These are phyloP conservation scores for Aphis gossypii DNA, from an alignment of 1,140 invertebrate genomes.

Conservation along the genomic window DNA sequence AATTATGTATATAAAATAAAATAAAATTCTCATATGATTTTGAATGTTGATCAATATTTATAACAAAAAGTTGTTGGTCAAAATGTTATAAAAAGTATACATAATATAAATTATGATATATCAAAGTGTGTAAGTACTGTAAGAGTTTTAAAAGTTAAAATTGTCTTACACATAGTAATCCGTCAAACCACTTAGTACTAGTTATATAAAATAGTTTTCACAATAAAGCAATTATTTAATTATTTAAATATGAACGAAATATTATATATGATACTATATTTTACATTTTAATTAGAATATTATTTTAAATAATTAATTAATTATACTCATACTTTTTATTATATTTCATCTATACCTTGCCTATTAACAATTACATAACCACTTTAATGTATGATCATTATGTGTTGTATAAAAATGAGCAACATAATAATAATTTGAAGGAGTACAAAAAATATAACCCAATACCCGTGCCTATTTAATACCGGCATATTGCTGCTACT, in stretches of 20 bases:
- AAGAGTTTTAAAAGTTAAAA: too few species aligned
- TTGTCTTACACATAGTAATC: too few species aligned
- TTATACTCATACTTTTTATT: background rate
- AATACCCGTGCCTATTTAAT: conserved; percentile 5
- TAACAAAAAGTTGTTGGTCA: background rate
- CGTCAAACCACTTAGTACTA: too few species aligned
- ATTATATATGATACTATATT: background rate
- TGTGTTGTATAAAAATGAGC: background rate
- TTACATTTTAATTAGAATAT: background rate
- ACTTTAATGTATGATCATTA: background rate
- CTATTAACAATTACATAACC: background rate
- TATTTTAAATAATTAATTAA: background rate
- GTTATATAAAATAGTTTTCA: background rate
- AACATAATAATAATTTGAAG: background rate
- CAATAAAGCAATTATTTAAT: background rate
- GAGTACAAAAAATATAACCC: background rate
- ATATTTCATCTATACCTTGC: background rate
- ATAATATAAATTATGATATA: too few species aligned
- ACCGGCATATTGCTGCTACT: background rate
- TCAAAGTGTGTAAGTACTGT: too few species aligned
- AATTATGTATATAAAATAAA: background rate
- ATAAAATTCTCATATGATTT: background rate
- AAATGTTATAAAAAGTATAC: background rate
- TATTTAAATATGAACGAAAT: background rate
- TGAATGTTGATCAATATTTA: background rate